Evolutionary conservation across 2,113 vertebrate genomes (phyloP).

Genomic region (Collichthys lucidus): DNA sequence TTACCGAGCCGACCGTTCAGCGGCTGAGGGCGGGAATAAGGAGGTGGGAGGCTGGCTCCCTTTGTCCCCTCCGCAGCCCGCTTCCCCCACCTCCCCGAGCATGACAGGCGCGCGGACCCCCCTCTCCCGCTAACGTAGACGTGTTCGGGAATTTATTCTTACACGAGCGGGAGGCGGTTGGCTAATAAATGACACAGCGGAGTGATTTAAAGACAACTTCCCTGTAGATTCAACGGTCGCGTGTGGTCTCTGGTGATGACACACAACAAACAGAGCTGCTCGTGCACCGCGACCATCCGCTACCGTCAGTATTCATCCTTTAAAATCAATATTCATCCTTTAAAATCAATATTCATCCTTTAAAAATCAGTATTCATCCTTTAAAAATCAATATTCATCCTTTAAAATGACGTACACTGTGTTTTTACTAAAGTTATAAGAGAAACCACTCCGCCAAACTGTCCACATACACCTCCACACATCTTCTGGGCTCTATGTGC

Average conservation of each 20-base stretch:
- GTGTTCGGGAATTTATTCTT: background rate
- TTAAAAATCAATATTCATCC: background rate
- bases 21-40: constrained; percentile 63
- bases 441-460: background rate
- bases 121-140: background rate
- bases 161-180: background rate
- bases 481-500: no score
- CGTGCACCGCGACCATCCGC: background rate
- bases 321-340: no score
- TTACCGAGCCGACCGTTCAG: constrained; percentile 20
- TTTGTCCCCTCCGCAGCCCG: constrained; percentile 72
- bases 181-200: background rate
- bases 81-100: constrained; percentile 46
- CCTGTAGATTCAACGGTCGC: constrained; percentile 4
- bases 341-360: no score
- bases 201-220: constrained; percentile 19
- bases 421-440: background rate
- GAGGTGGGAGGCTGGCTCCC: constrained; percentile 58
- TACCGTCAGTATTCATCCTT: background rate
- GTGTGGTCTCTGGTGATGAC: background rate
- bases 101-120: constrained; percentile 43
- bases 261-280: background rate
- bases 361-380: background rate
- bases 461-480: no score
- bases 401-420: background rate